Percentiles rank a stretch among this genome's conserved stretches.
Evolutionary conservation across 2,888 invertebrate species (phyloP).

Genomic region (Lycia hirtaria): DNA sequence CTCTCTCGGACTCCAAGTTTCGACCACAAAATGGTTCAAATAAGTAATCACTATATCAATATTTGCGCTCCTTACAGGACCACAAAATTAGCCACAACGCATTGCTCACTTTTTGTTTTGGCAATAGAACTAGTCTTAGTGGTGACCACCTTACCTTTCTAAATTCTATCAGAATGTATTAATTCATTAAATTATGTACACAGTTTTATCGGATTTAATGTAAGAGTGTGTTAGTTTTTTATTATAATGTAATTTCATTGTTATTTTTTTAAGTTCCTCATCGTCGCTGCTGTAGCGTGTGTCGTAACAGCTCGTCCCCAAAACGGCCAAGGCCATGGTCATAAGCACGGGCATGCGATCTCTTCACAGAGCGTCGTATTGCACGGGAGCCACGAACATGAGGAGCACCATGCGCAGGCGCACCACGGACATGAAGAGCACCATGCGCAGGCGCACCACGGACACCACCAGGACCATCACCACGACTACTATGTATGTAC

Average conservation of each 20-base stretch:
- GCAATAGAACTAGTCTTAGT: too few relatives aligned
- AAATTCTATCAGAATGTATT: too few relatives aligned
- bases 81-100: too few relatives aligned
- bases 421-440: constrained; percentile 19
- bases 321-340: constrained; percentile 12
- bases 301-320: constrained; percentile 23
- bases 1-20: too few relatives aligned
- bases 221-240: not conserved
- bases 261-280: constrained; percentile 12
- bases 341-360: constrained; percentile 43
- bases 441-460: constrained; percentile 6
- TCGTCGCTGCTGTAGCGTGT: constrained; percentile 15
- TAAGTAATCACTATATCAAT: too few relatives aligned
- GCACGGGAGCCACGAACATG: constrained; percentile 51
- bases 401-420: constrained; percentile 25
- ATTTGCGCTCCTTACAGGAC: too few relatives aligned
- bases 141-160: too few relatives aligned
- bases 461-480: constrained; percentile 27
- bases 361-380: constrained; percentile 58
- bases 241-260: not conserved
- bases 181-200: too few relatives aligned
- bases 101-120: too few relatives aligned
- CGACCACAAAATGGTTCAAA: too few relatives aligned
- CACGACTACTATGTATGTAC: constrained; percentile 31
- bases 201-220: too few relatives aligned